phyloP scores from a whole-genome alignment of 2,888 invertebrate genomes.

The Drosophila picticornis region DNA sequence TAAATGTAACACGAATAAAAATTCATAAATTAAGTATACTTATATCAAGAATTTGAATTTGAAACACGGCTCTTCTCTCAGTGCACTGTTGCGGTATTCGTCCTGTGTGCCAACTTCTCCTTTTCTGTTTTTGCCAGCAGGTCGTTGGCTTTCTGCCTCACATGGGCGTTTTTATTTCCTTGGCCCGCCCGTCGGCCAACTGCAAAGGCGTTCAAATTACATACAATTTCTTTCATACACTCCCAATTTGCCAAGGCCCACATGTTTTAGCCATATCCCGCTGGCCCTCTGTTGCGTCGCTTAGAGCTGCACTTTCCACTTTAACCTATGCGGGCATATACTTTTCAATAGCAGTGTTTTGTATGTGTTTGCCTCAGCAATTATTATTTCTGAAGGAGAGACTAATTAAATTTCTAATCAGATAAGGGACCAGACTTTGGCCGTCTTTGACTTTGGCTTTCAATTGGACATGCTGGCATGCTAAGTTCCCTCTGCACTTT shows the following conservation, averaged over 20 bases:
- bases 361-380: slow-evolving; percentile 45
- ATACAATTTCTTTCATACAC: slow-evolving; percentile 61
- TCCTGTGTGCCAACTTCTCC: slow-evolving; percentile 53
- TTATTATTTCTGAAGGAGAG: slow-evolving; percentile 61
- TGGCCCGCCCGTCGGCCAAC: slow-evolving; percentile 65
- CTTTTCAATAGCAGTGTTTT: slow-evolving; percentile 1
- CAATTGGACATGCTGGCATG: slow-evolving; percentile 6
- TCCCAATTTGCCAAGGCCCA: slow-evolving; percentile 18
- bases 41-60: not conserved
- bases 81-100: slow-evolving; percentile 58
- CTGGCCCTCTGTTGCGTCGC: slow-evolving; percentile 26
- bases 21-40: not conserved
- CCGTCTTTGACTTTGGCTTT: slow-evolving; percentile 30
- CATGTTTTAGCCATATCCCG: slow-evolving; percentile 29
- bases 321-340: slow-evolving; percentile 14
- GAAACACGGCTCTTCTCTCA: not conserved
- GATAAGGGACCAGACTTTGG: slow-evolving; percentile 49
- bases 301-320: slow-evolving; percentile 29
- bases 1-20: not conserved
- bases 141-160: slow-evolving; percentile 76
- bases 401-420: slow-evolving; percentile 76
- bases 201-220: slow-evolving; percentile 78
- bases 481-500: slow-evolving; percentile 26
- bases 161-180: slow-evolving; percentile 78
- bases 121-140: slow-evolving; percentile 57